Conservation (phyloP, 2,888 invertebrate species). For the Didymodactylos carnosus region DNA sequence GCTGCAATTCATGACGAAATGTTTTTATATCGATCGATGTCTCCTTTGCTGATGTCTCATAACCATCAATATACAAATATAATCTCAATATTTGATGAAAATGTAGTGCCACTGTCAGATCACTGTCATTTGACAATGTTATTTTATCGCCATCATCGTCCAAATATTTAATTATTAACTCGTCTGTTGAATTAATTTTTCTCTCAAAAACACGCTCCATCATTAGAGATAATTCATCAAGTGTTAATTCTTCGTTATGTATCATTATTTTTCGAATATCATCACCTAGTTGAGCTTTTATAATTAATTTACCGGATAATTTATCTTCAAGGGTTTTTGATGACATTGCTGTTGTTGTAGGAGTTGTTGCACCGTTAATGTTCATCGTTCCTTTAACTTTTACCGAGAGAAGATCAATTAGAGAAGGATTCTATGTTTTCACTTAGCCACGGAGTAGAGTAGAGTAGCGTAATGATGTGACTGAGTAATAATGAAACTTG, state of each 20-base stretch:
- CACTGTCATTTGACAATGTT: not conserved
- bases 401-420: too few species aligned
- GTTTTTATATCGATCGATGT: not conserved
- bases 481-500: too few species aligned
- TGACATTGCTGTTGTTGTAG: too few species aligned
- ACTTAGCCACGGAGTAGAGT: too few species aligned
- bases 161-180: constrained; percentile 50
- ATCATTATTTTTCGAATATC: constrained; percentile 50
- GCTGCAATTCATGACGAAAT: not conserved
- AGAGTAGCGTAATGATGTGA: too few species aligned
- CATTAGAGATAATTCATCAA: constrained; percentile 47
- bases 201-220: constrained; percentile 51
- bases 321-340: too few species aligned
- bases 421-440: too few species aligned
- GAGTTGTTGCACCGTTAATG: too few species aligned
- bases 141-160: constrained; percentile 43
- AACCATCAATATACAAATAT: not conserved
- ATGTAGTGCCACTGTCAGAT: not conserved
- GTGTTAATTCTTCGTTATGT: constrained; percentile 52
- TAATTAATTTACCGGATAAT: constrained; percentile 29
- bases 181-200: constrained; percentile 45
- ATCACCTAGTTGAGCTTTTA: constrained; percentile 43
- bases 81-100: not conserved
- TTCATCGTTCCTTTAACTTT: too few species aligned
- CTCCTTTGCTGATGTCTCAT: too few species aligned